Conservation (phyloP, 2,113 vertebrate genomes). For the Megalops atlanticus region DNA sequence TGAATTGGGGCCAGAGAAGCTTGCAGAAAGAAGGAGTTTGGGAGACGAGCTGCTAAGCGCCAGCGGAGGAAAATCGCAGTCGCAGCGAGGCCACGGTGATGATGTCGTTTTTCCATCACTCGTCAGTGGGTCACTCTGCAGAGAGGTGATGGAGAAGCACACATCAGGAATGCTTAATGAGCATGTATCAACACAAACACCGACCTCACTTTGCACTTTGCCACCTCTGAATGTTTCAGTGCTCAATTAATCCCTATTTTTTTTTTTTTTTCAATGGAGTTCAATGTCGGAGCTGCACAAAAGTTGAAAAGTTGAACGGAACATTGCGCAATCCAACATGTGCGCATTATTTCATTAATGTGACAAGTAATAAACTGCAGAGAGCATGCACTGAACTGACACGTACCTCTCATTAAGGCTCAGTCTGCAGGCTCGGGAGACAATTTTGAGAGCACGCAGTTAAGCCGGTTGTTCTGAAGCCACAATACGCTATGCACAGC, state of each 20-base stretch:
- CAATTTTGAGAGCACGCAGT: constrained; percentile 33
- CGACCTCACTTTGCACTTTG: not conserved
- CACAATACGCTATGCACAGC: constrained; percentile 52
- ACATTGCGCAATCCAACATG: constrained; percentile 64
- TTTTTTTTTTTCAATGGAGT: constrained; percentile 49
- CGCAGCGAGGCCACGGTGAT: no score
- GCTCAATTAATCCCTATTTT: not conserved
- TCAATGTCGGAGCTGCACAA: constrained; percentile 61
- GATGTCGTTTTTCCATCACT: no score
- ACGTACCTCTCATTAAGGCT: constrained; percentile 54
- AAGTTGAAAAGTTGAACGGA: constrained; percentile 67
- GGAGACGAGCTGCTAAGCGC: no score
- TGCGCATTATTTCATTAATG: constrained; percentile 60
- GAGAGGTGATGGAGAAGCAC: not conserved
- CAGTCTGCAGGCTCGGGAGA: constrained; percentile 46
- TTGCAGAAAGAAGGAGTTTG: not conserved
- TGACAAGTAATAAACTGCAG: constrained; percentile 61
- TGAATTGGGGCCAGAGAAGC: not conserved
- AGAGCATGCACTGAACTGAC: constrained; percentile 56
- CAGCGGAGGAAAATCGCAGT: no score
- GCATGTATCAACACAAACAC: constrained; percentile 3
- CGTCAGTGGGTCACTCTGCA: no score
- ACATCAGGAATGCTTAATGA: not conserved
- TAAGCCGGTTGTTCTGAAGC: constrained; percentile 34
- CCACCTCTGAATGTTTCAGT: not conserved